Percentiles rank a stretch among this genome's conserved stretches.
Evolutionary conservation across 2,888 invertebrate genomes (phyloP).

Genomic region (Tetranychus piercei): DNA sequence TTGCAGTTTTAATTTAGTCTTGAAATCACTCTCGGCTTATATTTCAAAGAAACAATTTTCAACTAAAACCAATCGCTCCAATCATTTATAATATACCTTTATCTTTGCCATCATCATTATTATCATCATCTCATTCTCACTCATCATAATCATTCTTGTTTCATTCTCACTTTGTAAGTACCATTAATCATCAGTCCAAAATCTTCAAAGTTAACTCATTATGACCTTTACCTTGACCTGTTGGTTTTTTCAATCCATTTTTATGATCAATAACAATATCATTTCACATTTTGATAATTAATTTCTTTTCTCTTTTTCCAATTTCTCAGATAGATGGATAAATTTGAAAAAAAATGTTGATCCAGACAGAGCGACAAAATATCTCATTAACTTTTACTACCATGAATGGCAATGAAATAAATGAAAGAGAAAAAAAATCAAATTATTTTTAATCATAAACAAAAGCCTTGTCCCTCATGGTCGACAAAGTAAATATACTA

Average conservation of each 20-base stretch:
- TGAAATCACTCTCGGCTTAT: background rate
- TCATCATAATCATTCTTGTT: background rate
- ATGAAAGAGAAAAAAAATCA: too few relatives aligned
- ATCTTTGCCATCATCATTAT: background rate
- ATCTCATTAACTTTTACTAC: too few relatives aligned
- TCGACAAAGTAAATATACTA: too few relatives aligned
- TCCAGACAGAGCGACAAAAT: too few relatives aligned
- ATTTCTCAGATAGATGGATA: too few relatives aligned
- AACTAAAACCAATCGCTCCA: background rate
- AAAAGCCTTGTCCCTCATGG: too few relatives aligned
- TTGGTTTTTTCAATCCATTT: background rate
- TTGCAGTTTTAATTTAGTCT: background rate
- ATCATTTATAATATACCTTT: background rate
- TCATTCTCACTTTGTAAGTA: background rate
- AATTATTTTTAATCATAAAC: too few relatives aligned
- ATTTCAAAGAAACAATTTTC: background rate
- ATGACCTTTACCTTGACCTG: background rate
- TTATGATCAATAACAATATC: background rate
- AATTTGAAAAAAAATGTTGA: too few relatives aligned
- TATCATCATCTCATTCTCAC: background rate
- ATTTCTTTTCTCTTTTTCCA: background rate
- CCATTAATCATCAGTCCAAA: background rate
- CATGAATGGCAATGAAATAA: too few relatives aligned
- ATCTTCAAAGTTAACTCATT: background rate
- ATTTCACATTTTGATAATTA: background rate